These are phyloP conservation scores for Planiliza haematocheilus DNA, from an alignment of 2,113 vertebrate genomes.

Conservation along the genomic window DNA sequence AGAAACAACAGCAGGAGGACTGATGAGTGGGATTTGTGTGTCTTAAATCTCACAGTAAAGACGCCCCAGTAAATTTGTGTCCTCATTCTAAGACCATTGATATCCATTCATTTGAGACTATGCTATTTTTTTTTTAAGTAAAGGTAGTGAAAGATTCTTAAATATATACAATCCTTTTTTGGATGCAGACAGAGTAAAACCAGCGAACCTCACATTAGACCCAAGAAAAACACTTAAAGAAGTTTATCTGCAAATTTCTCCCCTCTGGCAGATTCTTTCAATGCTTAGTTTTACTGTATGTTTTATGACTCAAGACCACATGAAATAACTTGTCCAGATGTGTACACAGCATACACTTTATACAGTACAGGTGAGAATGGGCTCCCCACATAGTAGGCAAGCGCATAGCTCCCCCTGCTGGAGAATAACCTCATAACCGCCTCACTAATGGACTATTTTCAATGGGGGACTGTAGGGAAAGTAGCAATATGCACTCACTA, in stretches of 20 bases:
- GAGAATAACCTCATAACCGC: neutral
- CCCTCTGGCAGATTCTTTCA: conserved; percentile 53
- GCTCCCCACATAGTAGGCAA: neutral
- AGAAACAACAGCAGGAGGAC: too few relatives aligned
- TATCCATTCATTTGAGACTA: too few relatives aligned
- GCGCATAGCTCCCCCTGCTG: conserved; percentile 68
- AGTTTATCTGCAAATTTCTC: neutral
- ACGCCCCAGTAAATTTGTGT: too few relatives aligned
- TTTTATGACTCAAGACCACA: conserved; percentile 38
- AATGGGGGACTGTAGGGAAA: neutral
- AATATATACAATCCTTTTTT: neutral
- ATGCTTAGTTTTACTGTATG: conserved; percentile 8
- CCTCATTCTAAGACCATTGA: too few relatives aligned
- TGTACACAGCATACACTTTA: neutral
- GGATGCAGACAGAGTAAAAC: neutral
- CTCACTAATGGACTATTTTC: neutral
- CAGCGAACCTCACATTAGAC: neutral
- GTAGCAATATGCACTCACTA: too few relatives aligned
- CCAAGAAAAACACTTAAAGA: conserved; percentile 6
- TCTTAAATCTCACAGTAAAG: too few relatives aligned
- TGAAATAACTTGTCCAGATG: conserved; percentile 51
- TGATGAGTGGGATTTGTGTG: neutral
- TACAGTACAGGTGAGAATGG: neutral
- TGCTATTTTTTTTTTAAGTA: too few relatives aligned
- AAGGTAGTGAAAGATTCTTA: neutral